Evolutionary conservation across 30 jellyfish, hydroid and myxozoan genomes (phyloP), one percentile per base, ranked within the genome.

Genomic region (Hydractinia symbiolongicarpus): DNA sequence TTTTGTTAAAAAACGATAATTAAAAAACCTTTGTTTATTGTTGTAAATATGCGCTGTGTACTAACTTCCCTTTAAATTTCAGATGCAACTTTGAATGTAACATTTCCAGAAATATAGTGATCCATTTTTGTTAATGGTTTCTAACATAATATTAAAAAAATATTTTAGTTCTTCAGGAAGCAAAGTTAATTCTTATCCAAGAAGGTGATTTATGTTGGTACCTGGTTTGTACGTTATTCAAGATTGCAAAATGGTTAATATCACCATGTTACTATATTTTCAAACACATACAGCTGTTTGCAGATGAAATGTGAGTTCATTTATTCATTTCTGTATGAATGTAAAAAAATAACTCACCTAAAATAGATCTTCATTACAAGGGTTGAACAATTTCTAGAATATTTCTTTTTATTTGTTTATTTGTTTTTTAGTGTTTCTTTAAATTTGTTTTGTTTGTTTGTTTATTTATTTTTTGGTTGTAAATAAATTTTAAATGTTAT

Each of bases 171-270:
- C 72, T 89, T 50, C 96, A 83, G n/a, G 91, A 6, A 13, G 68
- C 74, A 53, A 89, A 94, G 50, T 79, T 57, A 79, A 86, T 72
- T n/a, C 86, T 84, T 11, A 80, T 84, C 13, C 19, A 82, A 44
- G 96, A 91, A 57, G 54, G 86, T 52, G 96, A 86, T 76, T 50
- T 86, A 9, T 17, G 86, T 64, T 91, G 98, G 98, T 89, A 91
- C 61, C 30, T 91, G 77, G 84, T 87, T 16, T 82, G 83, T 51
- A 90, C 88, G 13, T 84, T 86, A 53, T 84, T 81, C 55, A 79
- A 95, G n/a, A 81, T 91, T 67, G 95, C 89, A 53, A 82, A 86
- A 68, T 91, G 98, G 98, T 10, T 91, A 9, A 95, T 91, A 7
- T 78, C 73, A 56, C 98, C 98, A 9, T 91, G 94, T 80, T 66